Evolutionary conservation across 2,797 vertebrate genomes (phyloP).

Genomic region (Dipus sagitta): DNA sequence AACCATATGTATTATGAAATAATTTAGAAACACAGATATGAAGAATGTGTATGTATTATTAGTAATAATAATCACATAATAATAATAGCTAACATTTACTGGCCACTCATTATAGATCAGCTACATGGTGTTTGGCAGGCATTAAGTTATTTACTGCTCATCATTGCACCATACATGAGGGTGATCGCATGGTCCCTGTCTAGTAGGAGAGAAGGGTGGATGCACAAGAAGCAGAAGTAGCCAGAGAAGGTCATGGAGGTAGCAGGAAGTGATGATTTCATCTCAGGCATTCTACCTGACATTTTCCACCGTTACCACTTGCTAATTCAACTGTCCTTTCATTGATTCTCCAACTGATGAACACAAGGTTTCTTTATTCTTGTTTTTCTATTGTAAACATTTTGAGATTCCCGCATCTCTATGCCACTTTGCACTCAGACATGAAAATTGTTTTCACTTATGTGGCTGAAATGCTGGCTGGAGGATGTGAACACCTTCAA

Average conservation of each 20-base stretch:
- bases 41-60: neutral
- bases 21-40: neutral
- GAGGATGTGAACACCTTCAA: neutral
- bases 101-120: neutral
- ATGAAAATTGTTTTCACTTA: neutral
- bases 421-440: neutral
- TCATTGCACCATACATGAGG: neutral
- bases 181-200: neutral
- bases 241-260: neutral
- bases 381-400: neutral
- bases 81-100: neutral
- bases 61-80: constrained; percentile 1
- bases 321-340: neutral
- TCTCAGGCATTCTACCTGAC: neutral
- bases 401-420: neutral
- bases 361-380: neutral
- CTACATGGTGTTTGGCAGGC: neutral
- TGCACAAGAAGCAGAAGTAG: neutral
- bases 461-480: neutral
- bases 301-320: neutral
- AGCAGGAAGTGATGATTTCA: neutral
- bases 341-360: neutral
- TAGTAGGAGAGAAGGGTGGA: neutral
- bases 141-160: neutral
- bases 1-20: neutral